phyloP scores from a whole-genome alignment of 2,888 invertebrate genomes.

The Drosophila pegasa region DNA sequence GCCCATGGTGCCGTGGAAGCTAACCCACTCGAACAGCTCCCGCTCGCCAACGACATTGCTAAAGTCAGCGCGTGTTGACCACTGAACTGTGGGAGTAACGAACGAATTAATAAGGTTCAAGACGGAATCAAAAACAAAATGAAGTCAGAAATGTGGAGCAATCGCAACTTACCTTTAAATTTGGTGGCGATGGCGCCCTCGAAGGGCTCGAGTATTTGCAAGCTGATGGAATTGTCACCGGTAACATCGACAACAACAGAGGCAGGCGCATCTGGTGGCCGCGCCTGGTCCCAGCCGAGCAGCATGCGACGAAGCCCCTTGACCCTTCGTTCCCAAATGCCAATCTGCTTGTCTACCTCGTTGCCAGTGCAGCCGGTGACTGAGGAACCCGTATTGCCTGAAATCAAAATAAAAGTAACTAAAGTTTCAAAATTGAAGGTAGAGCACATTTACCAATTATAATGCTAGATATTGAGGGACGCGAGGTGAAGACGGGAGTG shows the following conservation, averaged over 20 bases:
- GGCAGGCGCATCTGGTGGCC: conserved; percentile 93
- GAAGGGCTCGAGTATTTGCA: conserved; percentile 90
- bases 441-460: conserved; percentile 85
- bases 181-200: conserved; percentile 95
- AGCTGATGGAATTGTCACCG: conserved; percentile 87
- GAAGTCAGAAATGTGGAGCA: too few relatives aligned
- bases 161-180: conserved; percentile 90
- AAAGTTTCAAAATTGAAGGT: not conserved
- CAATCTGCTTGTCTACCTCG: conserved; percentile 92
- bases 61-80: conserved; percentile 95
- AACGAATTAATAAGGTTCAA: conserved; percentile 12
- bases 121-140: conserved; percentile 20
- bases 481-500: conserved; percentile 81
- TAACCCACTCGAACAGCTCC: conserved; percentile 88
- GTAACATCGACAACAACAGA: conserved; percentile 89
- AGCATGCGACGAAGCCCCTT: conserved; percentile 88
- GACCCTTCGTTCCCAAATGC: conserved; percentile 92
- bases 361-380: conserved; percentile 90
- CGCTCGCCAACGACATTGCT: conserved; percentile 91
- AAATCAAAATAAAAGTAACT: conserved; percentile 1
- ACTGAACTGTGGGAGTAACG: conserved; percentile 90
- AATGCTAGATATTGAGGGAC: conserved; percentile 87
- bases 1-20: conserved; percentile 85
- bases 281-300: conserved; percentile 94
- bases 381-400: conserved; percentile 84